Conservation (phyloP, 1,140 invertebrate genomes). For the Episyrphus balteatus region DNA sequence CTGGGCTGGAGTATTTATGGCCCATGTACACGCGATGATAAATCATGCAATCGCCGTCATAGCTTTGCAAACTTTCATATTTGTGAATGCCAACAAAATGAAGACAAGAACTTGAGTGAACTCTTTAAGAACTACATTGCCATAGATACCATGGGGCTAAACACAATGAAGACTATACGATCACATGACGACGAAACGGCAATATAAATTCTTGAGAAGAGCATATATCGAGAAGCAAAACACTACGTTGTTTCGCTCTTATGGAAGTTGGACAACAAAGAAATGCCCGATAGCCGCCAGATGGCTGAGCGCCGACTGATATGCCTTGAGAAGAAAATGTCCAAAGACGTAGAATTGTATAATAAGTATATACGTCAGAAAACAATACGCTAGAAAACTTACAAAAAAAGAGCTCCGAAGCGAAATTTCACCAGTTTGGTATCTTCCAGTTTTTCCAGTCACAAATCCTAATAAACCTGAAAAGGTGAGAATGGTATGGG, state of each 20-base stretch:
- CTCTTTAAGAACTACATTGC: neutral
- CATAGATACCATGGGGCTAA: neutral
- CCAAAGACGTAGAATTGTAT: too few relatives aligned
- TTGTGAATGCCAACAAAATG: neutral
- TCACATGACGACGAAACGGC: neutral
- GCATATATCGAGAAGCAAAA: too few relatives aligned
- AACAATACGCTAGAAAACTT: too few relatives aligned
- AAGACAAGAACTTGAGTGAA: neutral
- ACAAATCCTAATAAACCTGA: neutral
- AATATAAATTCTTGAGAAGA: too few relatives aligned
- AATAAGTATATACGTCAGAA: too few relatives aligned
- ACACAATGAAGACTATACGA: neutral
- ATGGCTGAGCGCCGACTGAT: too few relatives aligned
- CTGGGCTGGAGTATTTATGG: slow-evolving; percentile 1
- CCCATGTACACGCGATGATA: neutral
- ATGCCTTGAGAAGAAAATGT: too few relatives aligned
- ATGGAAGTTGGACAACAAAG: too few relatives aligned
- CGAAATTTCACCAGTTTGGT: neutral
- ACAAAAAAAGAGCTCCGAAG: neutral
- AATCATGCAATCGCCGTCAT: neutral
- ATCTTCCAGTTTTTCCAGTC: neutral
- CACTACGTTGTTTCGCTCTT: too few relatives aligned
- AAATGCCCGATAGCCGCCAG: too few relatives aligned
- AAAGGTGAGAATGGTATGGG: slow-evolving; percentile 15
- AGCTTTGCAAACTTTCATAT: neutral